Percentiles rank a stretch among this genome's conserved stretches.
Conservation (phyloP, 64 coral and sea anemone genomes). For the Actinia equina region DNA sequence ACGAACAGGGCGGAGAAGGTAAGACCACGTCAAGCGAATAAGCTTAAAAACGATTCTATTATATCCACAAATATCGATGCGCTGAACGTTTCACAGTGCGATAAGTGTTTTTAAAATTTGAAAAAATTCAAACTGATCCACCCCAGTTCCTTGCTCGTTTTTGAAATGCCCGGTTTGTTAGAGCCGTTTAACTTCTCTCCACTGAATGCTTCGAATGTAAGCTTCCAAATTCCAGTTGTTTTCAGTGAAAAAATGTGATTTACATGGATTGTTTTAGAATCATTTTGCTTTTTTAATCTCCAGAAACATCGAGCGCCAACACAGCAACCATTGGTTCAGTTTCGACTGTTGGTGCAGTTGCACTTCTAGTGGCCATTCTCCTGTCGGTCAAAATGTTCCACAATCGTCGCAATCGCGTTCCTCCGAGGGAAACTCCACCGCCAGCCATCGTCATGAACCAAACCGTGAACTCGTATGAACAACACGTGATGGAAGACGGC, state of each 20-base stretch:
- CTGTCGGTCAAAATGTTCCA: neutral
- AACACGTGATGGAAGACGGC: neutral
- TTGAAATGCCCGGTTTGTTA: too few species aligned
- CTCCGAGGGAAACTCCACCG: neutral
- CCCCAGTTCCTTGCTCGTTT: too few species aligned
- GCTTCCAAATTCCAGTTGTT: too few species aligned
- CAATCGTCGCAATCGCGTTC: neutral
- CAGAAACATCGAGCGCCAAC: neutral
- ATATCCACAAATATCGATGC: too few species aligned
- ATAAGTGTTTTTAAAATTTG: too few species aligned
- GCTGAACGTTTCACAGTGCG: too few species aligned
- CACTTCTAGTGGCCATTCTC: neutral
- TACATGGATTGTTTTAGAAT: neutral
- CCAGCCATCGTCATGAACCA: neutral
- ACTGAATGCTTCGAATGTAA: too few species aligned
- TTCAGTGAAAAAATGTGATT: too few species aligned
- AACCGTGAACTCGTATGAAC: neutral
- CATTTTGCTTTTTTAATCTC: neutral
- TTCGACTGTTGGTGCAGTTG: neutral
- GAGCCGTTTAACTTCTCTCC: too few species aligned
- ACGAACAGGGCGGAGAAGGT: neutral
- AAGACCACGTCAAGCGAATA: neutral
- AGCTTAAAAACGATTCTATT: neutral
- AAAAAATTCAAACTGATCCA: too few species aligned
- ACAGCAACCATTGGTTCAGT: neutral